These are phyloP conservation scores for Pygoscelis adeliae DNA, from an alignment of 2,113 vertebrate species.

Conservation along the genomic window DNA sequence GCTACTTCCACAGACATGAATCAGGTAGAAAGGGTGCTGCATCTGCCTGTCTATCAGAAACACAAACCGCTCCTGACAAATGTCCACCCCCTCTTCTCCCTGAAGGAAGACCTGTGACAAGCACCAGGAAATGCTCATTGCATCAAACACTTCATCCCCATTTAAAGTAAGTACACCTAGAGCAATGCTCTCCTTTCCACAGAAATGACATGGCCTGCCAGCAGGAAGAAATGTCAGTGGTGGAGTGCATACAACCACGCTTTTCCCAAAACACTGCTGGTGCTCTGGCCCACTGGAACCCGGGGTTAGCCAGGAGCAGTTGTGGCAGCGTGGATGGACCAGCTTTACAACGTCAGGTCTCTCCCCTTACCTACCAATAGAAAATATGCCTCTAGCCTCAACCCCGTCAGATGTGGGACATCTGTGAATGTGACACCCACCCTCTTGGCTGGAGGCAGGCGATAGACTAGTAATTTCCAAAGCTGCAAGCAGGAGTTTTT, in stretches of 20 bases:
- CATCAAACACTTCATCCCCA: not conserved
- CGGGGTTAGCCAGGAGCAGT: not conserved
- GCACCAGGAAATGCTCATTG: not conserved
- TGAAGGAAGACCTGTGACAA: not conserved
- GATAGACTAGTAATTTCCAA: not conserved
- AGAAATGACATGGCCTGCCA: not conserved
- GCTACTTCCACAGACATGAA: not conserved
- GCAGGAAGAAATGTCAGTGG: not conserved
- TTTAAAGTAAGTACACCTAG: not conserved
- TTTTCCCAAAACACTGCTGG: not conserved
- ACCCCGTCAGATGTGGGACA: not conserved
- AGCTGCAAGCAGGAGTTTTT: not conserved
- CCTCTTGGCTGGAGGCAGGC: not conserved
- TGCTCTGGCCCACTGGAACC: not conserved
- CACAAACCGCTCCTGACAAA: not conserved
- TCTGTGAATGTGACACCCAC: not conserved
- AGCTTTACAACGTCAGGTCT: not conserved
- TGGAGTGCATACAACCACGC: not conserved
- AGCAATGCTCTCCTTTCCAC: not conserved
- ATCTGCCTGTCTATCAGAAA: not conserved
- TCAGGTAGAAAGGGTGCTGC: not conserved
- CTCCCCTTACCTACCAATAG: not conserved
- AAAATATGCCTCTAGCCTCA: not conserved
- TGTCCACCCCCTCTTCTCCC: not conserved
- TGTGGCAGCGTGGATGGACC: not conserved